Conservation (phyloP, 2,797 vertebrate genomes). For the Poeciliopsis paucimaculata region DNA sequence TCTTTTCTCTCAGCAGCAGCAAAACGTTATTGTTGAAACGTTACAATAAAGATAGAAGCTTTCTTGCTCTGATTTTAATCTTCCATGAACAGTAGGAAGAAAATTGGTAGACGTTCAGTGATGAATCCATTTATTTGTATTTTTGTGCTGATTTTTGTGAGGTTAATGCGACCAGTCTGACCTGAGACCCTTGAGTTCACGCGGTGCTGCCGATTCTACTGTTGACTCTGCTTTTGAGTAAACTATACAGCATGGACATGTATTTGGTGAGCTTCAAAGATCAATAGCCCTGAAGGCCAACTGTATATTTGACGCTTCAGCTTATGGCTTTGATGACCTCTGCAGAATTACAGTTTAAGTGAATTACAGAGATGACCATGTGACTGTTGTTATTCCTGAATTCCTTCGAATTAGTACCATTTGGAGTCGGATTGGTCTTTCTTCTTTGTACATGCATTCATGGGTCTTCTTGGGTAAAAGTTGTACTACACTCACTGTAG, state of each 20-base stretch:
- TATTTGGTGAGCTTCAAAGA: not conserved
- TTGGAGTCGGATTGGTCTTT: not conserved
- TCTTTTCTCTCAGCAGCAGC: not conserved
- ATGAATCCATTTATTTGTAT: not conserved
- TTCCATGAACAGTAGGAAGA: not conserved
- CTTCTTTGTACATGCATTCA: not conserved
- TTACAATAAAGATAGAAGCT: not conserved
- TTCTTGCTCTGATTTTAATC: not conserved
- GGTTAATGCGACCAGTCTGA: not conserved
- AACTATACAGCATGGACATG: not conserved
- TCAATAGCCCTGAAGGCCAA: not conserved
- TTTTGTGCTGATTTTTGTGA: too few relatives aligned
- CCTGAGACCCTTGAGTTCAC: not conserved
- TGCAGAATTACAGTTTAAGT: not conserved
- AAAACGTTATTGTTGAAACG: slow-evolving; percentile 13
- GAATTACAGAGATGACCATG: not conserved
- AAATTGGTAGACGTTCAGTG: not conserved
- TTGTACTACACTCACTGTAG: not conserved
- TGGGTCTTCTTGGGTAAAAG: not conserved
- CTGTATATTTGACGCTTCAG: not conserved
- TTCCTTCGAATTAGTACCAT: not conserved
- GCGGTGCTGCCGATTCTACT: not conserved
- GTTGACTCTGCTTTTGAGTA: not conserved
- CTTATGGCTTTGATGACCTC: not conserved
- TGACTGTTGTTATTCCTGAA: not conserved